Evolutionary conservation across 2,113 vertebrate species (phyloP).

Genomic region (Sylvietta virens): DNA sequence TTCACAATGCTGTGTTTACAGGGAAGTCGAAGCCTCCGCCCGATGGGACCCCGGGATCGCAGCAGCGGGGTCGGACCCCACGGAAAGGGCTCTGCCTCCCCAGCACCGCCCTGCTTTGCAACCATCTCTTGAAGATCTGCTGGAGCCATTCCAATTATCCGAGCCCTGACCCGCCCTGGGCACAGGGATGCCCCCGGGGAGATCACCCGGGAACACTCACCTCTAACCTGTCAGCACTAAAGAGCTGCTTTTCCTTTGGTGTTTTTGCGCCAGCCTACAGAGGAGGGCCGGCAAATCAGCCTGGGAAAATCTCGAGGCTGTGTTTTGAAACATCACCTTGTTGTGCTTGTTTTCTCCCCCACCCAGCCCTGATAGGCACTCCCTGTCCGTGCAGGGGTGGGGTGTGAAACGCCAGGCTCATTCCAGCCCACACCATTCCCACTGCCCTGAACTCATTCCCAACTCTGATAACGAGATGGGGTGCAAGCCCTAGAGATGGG

Average conservation of each 20-base stretch:
- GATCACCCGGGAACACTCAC: not conserved
- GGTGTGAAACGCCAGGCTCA: not conserved
- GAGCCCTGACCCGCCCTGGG: rapidly evolving
- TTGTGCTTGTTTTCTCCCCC: not conserved
- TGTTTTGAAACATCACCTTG: not conserved
- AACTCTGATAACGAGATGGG: rapidly evolving
- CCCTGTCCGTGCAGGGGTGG: not conserved
- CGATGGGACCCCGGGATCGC: not conserved
- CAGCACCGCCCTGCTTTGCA: not conserved
- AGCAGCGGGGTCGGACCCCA: rapidly evolving
- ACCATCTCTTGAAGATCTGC: not conserved
- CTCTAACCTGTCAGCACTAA: not conserved
- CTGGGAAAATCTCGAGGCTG: not conserved
- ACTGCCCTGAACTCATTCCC: not conserved
- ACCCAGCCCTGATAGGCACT: not conserved
- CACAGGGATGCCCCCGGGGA: not conserved
- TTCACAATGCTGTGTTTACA: not conserved
- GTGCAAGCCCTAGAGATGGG: not conserved
- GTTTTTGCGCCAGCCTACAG: not conserved
- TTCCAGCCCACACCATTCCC: slow-evolving; percentile 7
- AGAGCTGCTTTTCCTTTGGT: not conserved
- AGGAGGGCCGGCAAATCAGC: not conserved
- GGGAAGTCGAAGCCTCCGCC: rapidly evolving
- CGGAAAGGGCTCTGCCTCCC: not conserved
- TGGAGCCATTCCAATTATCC: rapidly evolving